These are phyloP conservation scores for Tubulanus polymorphus DNA, from an alignment of 2,888 invertebrate genomes.

Conservation along the genomic window DNA sequence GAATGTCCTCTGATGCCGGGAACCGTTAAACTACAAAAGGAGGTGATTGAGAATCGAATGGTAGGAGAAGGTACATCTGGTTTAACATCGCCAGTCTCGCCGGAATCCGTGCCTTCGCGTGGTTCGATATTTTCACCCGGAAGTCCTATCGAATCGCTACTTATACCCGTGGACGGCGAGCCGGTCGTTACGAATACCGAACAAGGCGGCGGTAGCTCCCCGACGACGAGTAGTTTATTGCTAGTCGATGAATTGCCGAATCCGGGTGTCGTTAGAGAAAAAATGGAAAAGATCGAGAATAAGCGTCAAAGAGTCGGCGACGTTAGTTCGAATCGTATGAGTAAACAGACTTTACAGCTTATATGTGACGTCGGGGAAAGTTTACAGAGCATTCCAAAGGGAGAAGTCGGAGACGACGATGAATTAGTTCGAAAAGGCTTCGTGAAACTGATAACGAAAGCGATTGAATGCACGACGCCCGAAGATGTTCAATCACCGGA, in stretches of 20 bases:
- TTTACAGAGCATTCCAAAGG: slow-evolving; percentile 29
- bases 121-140: too few species aligned
- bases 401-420: slow-evolving; percentile 16
- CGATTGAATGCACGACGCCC: slow-evolving; percentile 13
- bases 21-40: neutral
- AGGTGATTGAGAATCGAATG: neutral
- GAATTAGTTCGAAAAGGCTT: slow-evolving; percentile 26
- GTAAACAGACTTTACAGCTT: slow-evolving; percentile 29
- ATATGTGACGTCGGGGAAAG: slow-evolving; percentile 36
- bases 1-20: neutral
- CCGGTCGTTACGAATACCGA: too few species aligned
- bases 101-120: neutral
- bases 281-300: slow-evolving; percentile 1
- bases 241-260: neutral
- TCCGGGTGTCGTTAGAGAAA: neutral
- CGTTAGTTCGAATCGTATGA: slow-evolving; percentile 21
- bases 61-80: neutral
- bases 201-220: too few species aligned
- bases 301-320: neutral
- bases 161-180: neutral
- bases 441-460: slow-evolving; percentile 32
- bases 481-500: neutral
- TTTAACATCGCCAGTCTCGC: neutral
- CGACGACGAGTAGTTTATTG: neutral
- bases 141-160: neutral